Base-by-base conservation (phyloP, 2,797 vertebrate species). In the Urocyon cinereoargenteus region DNA sequence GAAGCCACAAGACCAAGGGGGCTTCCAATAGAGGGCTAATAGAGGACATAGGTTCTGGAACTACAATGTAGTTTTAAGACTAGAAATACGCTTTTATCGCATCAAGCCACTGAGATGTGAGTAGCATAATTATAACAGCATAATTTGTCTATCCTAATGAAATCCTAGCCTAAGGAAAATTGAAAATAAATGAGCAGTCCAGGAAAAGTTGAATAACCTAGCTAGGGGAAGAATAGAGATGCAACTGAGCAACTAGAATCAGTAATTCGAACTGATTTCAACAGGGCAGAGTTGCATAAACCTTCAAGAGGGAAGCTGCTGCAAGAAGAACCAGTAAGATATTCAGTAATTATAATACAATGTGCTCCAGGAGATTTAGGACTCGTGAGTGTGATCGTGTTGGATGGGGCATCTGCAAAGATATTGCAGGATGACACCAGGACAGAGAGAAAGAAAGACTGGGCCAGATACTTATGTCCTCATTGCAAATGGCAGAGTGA, bases 151-250 rank as follows among this genome's bases (percentile, higher is more conserved):
- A 24, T 72, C 2, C 55, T 66, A 59, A 88, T 75, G 36, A 83
- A 95, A 86, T 89, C 40, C 64, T 83, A 79, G 40, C 40, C 22
- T 62, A 68, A 24, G 51, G 57, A 64, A 59, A 96, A 86, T 75
- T 68, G 57, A 90, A 45, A 78, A 55, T 55, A 40, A 64, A 28
- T 5, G 51, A 6, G 1, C 24, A 34, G 73, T 86, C 15, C 62
- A 57, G 49, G 53, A 31, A 51, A 19, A 34, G 4, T 49, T 64
- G 26, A 53, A 19, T 22, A 61, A 36, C 31, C 16, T 68, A 73
- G 49, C 24, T 18, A 62, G 78, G 45, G 57, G 15, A 93, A 86
- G 24, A 8, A 4, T 0, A 62, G 59, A 49, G 4, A 26, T n/a
- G n/a, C 5, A 77, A 36, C 19, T 66, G 61, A 11, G 36, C 24